These are phyloP conservation scores for Blastobasis lacticolella DNA, from an alignment of 2,888 invertebrate species.

Conservation along the genomic window DNA sequence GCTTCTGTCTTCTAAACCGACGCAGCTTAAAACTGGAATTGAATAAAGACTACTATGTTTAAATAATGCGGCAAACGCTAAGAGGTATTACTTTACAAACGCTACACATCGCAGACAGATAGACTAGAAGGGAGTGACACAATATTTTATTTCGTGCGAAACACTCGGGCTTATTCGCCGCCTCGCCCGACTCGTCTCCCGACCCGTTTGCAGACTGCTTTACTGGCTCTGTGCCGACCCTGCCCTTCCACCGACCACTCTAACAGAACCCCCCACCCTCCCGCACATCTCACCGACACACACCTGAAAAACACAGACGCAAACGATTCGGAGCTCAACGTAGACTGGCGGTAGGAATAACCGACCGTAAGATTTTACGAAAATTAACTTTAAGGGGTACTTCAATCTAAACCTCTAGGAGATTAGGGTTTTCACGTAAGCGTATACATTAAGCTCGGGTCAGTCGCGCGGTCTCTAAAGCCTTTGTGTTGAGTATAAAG, in stretches of 20 bases:
- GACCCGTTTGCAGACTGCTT: constrained; percentile 31
- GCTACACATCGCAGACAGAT: too few species aligned
- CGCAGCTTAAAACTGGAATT: too few species aligned
- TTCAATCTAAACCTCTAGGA: constrained; percentile 60
- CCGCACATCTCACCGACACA: constrained; percentile 10
- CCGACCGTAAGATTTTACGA: constrained; percentile 65
- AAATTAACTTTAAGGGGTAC: constrained; percentile 66
- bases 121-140: constrained; percentile 20
- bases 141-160: constrained; percentile 62
- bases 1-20: too few species aligned
- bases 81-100: too few species aligned
- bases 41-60: too few species aligned
- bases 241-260: constrained; percentile 28
- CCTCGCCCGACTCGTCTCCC: constrained; percentile 32
- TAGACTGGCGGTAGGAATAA: constrained; percentile 28
- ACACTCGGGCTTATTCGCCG: constrained; percentile 43
- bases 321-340: constrained; percentile 20
- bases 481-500: constrained; percentile 14
- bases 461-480: constrained; percentile 35
- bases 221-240: constrained; percentile 28
- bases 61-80: too few species aligned
- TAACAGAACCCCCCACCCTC: constrained; percentile 29
- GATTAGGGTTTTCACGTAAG: constrained; percentile 53
- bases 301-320: constrained; percentile 11
- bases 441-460: constrained; percentile 38